These are phyloP conservation scores for Carpatolechia fugitivella DNA, from an alignment of 2,888 invertebrate species.

Conservation along the genomic window DNA sequence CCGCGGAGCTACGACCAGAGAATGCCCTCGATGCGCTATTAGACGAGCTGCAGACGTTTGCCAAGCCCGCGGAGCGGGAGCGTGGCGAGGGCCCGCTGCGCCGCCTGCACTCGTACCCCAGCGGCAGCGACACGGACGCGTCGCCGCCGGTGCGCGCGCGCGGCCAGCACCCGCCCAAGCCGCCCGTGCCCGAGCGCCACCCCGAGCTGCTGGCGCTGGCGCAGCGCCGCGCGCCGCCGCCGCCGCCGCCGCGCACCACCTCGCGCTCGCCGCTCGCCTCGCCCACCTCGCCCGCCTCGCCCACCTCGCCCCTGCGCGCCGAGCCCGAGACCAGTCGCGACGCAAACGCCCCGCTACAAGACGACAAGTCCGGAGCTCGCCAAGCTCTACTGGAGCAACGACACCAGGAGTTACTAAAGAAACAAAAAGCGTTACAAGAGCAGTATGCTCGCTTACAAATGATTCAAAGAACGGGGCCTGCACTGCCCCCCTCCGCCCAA, in stretches of 20 bases:
- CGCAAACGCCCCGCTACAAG: constrained; percentile 41
- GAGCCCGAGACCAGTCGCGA: constrained; percentile 52
- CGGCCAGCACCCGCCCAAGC: constrained; percentile 81
- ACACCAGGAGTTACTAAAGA: constrained; percentile 92
- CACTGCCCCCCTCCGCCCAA: constrained; percentile 81
- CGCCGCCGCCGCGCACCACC: constrained; percentile 94
- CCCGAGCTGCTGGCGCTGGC: constrained; percentile 87
- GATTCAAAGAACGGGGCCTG: constrained; percentile 87
- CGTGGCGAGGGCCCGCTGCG: constrained; percentile 80
- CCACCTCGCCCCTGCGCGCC: constrained; percentile 81
- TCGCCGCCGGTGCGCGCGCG: constrained; percentile 86
- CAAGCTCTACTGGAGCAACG: constrained; percentile 90
- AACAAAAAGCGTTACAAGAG: constrained; percentile 93
- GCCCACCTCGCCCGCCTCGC: constrained; percentile 83
- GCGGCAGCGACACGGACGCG: constrained; percentile 89
- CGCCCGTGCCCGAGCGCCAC: constrained; percentile 90
- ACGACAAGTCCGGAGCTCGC: constrained; percentile 58
- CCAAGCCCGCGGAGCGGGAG: constrained; percentile 79
- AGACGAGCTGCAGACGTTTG: constrained; percentile 95
- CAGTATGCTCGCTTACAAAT: constrained; percentile 94
- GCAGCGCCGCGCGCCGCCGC: constrained; percentile 87
- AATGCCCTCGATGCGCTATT: constrained; percentile 98
- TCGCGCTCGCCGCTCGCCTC: constrained; percentile 93
- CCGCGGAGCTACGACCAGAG: constrained; percentile 84
- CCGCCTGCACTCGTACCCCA: constrained; percentile 91